Evolutionary conservation across 2,888 invertebrate genomes (phyloP), one percentile per base, ranked within the genome.

Genomic region (Hesperia comma): DNA sequence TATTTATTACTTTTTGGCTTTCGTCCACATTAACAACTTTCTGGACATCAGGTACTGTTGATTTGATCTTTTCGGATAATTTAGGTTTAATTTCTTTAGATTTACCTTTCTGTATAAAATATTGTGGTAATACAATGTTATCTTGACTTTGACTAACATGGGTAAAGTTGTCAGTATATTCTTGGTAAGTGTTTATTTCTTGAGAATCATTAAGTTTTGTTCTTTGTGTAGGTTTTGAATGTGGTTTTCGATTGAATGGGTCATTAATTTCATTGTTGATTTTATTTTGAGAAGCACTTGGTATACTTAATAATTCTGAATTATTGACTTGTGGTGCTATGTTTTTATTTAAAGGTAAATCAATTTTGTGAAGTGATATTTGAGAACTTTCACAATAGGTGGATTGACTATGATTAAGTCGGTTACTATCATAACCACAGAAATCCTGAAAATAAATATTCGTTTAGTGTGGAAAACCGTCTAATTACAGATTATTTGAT

Each of bases 91-190:
- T n/a, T n/a, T n/a, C n/a, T n/a, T n/a, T 32, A 26, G 21, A n/a
- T 43, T 26, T 61, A 19, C 40, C 33, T 21, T 32, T 62, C 26
- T 68, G 57, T 53, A 68, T 41, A 26, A 74, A 43, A 37, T 69
- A 63, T 17, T 68, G 70, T 40, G 63, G 41, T 21, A 75, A 49
- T 15, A 71, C 40, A 5, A 74, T 17, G 64, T 63, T 61, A 10
- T 75, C 71, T 56, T 76, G 76, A 62, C 75, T 77, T 61, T 75
- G 73, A 61, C 75, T 76, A 7, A 74, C 60, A 55, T 76, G 74
- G 14, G 75, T 73, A 17, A 63, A 64, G 19, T 53, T 53, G 37
- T 72, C 70, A 2, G 61, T 68, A 12, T 68, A 69, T 32, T 66
- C 70, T 1, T 68, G 63, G 0, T 71, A 43, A 19, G 58, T 69